phyloP scores from a whole-genome alignment of 2,888 invertebrate species.

The Volucella zonaria region DNA sequence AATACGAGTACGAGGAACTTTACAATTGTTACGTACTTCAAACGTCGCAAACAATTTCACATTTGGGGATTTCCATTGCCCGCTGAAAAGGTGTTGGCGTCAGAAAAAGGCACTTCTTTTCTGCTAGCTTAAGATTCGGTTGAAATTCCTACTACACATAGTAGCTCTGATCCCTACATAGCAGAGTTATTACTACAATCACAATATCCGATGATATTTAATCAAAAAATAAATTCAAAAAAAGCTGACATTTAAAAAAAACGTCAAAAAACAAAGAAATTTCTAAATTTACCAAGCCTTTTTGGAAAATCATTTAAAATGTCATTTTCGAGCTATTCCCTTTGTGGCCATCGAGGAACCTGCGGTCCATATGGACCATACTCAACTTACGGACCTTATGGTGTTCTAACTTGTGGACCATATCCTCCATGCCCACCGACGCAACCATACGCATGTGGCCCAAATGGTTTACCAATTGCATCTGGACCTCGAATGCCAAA shows the following conservation, averaged over 20 bases:
- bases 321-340: constrained; percentile 40
- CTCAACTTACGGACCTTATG: constrained; percentile 34
- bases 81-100: no score
- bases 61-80: no score
- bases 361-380: constrained; percentile 56
- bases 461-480: constrained; percentile 42
- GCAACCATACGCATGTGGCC: constrained; percentile 45
- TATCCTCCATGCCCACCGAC: constrained; percentile 53
- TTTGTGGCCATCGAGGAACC: constrained; percentile 13
- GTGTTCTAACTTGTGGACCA: constrained; percentile 53
- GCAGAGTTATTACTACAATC: no score
- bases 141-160: no score
- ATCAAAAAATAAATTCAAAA: no score
- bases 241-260: background rate
- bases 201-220: no score
- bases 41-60: no score
- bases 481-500: constrained; percentile 65
- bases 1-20: no score
- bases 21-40: no score
- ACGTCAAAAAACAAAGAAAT: background rate
- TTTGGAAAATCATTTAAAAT: constrained; percentile 9
- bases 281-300: background rate
- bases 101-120: no score
- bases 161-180: no score
- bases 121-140: no score